Base-by-base conservation (phyloP, 2,888 invertebrate species). In the Pollenia labialis region DNA sequence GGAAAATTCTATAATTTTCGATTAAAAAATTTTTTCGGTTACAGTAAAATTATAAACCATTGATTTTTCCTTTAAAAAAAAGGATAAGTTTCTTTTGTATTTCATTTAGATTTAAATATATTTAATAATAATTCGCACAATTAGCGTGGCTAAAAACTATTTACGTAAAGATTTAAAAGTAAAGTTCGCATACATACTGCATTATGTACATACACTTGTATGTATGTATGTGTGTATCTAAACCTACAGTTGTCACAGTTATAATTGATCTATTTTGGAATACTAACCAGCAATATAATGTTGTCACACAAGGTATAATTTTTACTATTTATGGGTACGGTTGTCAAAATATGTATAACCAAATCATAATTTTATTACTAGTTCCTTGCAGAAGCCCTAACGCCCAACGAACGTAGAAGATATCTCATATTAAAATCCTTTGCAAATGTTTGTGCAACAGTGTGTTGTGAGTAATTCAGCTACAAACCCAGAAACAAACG, bases 211-310 rank as follows among this genome's bases (percentile, higher is more conserved):
- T 32, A 42, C n/a, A 23, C n/a, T n/a, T n/a, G n/a, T 40, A 50
- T 68, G 74, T 60, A 66, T 68, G 54, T 44, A 48, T 46, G n/a
- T 60, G 52, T 52, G 18, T 74, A 23, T 11, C 12, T 66, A 52
- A 40, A 8, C 18, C 56, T 12, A 1, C 10, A 23, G 56, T 16
- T 72, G 72, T 58, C 72, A 58, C 23, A 32, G 4, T 72, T 66
- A 66, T 72, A 84, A 79, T 84, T 84, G 83, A 84, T 84, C 58
- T 72, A 72, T 50, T 79, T 72, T 64, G 50, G 64, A 83, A 72
- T 66, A 66, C 50, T 50, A 23, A 23, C 8, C 62, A 18, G 16
- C 40, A 9, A 7, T 46, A 77, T 2, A 58, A 2, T 12, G 23
- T 44, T 72, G 32, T 44, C 62, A 56, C 11, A 46, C 46, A 58